Evolutionary conservation across 2,113 vertebrate genomes (phyloP), one percentile per base, ranked within the genome.

Genomic region (Atractosteus spatula): DNA sequence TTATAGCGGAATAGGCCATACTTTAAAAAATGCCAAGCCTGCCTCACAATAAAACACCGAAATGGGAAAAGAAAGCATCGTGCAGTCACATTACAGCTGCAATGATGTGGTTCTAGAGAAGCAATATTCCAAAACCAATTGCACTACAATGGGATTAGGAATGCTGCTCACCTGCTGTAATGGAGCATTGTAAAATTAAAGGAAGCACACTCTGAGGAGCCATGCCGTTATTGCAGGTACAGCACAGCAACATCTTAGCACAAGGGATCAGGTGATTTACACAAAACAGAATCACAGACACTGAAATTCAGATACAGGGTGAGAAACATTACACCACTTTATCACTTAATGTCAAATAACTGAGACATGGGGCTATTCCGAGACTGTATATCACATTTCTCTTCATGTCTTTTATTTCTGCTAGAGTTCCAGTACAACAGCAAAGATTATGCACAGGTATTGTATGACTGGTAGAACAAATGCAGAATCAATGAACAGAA

Each of bases 71-170:
- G 54, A 45, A 70, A 64, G 16, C 41, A n/a, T 16, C 41, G 14
- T 8, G 16, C 41, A 75, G 59, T 55, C 55, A 59, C 16, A 69
- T 55, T 70, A 43, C 51, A 55, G 59, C 62, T 44, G 73, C 62
- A 70, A 65, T 54, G 16, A 44, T 63, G 16, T 57, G 11, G 41
- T 29, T 12, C 67, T 17, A 54, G 55, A 70, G 62, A 29, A 57
- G 62, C 74, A 71, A 71, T 57, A 70, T 57, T 75, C 54, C 17
- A 66, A 71, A 71, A 70, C 16, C 54, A 64, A 70, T 70, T 75
- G 62, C 62, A 57, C 62, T 61, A 14, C 74, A 66, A 67, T 67
- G 63, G 62, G 51, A 75, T 75, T 75, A 66, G 45, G 61, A 42
- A 14, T 14, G 10, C 42, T 62, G 44, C 17, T 66, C 44, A 65